Evolutionary conservation across 2,113 vertebrate genomes (phyloP).

Genomic region (Muntiacus reevesi): DNA sequence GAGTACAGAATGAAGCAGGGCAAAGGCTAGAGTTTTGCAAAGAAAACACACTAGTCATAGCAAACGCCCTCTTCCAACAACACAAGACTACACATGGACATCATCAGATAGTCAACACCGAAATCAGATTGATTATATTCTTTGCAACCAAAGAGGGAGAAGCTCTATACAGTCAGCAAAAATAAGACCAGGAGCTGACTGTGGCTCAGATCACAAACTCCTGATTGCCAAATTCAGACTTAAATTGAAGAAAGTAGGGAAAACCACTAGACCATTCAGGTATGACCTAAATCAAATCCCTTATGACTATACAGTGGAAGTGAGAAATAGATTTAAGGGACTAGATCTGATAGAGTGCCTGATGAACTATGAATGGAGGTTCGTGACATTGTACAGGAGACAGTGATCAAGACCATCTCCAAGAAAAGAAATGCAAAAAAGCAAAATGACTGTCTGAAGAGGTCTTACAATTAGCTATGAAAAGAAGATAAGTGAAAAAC

Average conservation of each 20-base stretch:
- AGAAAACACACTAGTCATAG: not conserved
- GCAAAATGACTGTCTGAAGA: not conserved
- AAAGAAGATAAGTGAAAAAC: not conserved
- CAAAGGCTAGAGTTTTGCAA: not conserved
- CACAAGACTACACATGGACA: not conserved
- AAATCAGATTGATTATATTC: not conserved
- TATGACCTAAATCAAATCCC: not conserved
- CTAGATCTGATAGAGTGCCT: not conserved
- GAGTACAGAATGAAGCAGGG: not conserved
- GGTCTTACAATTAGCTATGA: not conserved
- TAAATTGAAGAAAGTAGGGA: not conserved
- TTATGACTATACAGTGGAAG: not conserved
- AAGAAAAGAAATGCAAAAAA: not conserved
- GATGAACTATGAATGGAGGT: not conserved
- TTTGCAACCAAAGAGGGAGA: not conserved
- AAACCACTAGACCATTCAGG: not conserved
- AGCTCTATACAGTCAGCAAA: not conserved
- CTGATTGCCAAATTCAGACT: not conserved
- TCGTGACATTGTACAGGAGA: not conserved
- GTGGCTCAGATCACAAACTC: not conserved
- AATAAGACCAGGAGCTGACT: not conserved
- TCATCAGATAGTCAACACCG: not conserved
- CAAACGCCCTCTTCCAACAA: not conserved
- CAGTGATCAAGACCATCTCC: not conserved
- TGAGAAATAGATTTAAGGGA: not conserved